A percentile compares a stretch with the other conserved stretches of the same genome.
These are phyloP conservation scores for Drosophila colorata DNA, from an alignment of 2,888 invertebrate genomes.

Conservation along the genomic window DNA sequence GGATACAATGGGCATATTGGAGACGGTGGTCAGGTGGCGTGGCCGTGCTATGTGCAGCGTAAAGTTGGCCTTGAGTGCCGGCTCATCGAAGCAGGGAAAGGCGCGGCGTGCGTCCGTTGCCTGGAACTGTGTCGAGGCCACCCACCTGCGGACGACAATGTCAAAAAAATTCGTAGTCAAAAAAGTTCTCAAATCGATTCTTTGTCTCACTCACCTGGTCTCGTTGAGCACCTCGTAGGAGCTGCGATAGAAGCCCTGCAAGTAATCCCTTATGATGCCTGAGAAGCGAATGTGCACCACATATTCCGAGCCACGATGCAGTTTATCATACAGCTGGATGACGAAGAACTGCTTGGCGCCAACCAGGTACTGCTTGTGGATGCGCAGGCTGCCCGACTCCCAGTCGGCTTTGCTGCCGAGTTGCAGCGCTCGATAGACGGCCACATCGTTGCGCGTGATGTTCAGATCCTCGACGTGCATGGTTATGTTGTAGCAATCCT, in stretches of 20 bases:
- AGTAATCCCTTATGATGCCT: conserved; percentile 90
- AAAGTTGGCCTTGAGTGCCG: conserved; percentile 92
- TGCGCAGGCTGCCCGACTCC: conserved; percentile 61
- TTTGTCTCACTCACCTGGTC: conserved; percentile 87
- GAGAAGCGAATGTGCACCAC: conserved; percentile 89
- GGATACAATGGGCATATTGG: conserved; percentile 89
- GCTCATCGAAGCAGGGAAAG: conserved; percentile 96
- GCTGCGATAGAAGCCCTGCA: conserved; percentile 93
- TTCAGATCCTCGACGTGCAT: conserved; percentile 91
- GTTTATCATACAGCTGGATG: conserved; percentile 87
- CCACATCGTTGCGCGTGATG: conserved; percentile 87
- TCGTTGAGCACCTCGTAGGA: conserved; percentile 90
- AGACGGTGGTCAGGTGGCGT: conserved; percentile 90
- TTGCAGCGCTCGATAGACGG: conserved; percentile 80
- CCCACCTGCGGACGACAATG: conserved; percentile 87
- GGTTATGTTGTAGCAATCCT: conserved; percentile 88
- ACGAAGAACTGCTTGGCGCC: conserved; percentile 90
- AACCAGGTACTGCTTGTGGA: conserved; percentile 86
- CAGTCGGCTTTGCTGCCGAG: conserved; percentile 18
- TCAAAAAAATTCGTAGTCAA: neutral
- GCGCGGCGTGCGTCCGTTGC: conserved; percentile 92
- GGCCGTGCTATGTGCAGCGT: conserved; percentile 91
- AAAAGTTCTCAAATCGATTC: neutral
- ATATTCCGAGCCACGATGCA: conserved; percentile 88
- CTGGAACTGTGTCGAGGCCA: conserved; percentile 93